Evolutionary conservation across 1,140 invertebrate genomes (phyloP).

Genomic region (Drosophila pandora): DNA sequence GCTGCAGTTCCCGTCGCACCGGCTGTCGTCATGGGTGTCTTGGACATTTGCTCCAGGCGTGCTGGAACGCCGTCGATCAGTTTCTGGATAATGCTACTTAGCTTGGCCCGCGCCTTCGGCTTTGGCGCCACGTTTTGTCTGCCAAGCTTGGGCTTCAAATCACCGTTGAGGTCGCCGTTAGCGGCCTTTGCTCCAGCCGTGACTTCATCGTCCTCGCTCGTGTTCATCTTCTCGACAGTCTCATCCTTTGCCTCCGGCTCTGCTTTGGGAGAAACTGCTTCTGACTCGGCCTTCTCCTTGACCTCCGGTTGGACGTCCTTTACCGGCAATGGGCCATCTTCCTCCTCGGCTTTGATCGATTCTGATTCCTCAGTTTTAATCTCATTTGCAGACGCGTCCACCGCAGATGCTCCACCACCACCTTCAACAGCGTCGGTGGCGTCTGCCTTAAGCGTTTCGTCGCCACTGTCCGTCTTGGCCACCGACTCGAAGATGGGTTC

Average conservation of each 20-base stretch:
- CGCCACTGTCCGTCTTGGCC: slow-evolving; percentile 54
- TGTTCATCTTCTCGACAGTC: slow-evolving; percentile 73
- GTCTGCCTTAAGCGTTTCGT: slow-evolving; percentile 62
- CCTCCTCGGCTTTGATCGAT: slow-evolving; percentile 47
- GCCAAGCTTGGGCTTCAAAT: slow-evolving; percentile 31
- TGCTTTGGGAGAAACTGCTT: neutral
- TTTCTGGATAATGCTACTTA: slow-evolving; percentile 79
- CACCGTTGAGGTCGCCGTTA: slow-evolving; percentile 65
- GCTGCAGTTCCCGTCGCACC: slow-evolving; percentile 10
- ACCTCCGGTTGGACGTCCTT: slow-evolving; percentile 10
- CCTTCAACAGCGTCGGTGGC: slow-evolving; percentile 17
- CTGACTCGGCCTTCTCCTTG: slow-evolving; percentile 15
- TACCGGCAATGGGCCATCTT: slow-evolving; percentile 19
- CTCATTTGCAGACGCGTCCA: slow-evolving; percentile 30
- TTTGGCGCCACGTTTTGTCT: slow-evolving; percentile 58
- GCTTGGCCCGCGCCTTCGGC: slow-evolving; percentile 69
- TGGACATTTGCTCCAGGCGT: slow-evolving; percentile 73
- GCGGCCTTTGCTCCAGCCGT: slow-evolving; percentile 23
- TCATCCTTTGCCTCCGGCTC: slow-evolving; percentile 34
- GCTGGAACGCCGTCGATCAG: slow-evolving; percentile 75
- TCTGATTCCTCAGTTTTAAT: slow-evolving; percentile 43
- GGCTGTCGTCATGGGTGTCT: slow-evolving; percentile 38
- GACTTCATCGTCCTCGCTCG: slow-evolving; percentile 69
- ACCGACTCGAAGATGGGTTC: slow-evolving; percentile 51
- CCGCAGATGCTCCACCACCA: neutral